Evolutionary conservation across 2,113 vertebrate genomes (phyloP), one percentile per base, ranked within the genome.

Genomic region (Tenebrosternarchus preto): DNA sequence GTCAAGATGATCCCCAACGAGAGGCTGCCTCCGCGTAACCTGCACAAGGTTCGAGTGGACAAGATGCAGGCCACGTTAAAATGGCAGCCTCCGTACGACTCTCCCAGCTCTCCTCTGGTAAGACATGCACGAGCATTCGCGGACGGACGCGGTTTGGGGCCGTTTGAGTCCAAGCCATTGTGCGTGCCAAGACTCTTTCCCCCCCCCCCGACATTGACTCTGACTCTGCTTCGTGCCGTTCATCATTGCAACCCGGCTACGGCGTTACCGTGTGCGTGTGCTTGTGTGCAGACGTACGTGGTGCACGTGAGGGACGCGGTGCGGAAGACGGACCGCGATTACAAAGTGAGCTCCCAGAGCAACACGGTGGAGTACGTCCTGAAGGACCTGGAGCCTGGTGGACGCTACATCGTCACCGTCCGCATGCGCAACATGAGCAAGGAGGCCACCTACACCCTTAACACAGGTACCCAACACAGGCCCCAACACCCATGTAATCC

Each of bases 391-490:
- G 96, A 99, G 71, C 95, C 97, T 0, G 96, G 95, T 3, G 97
- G 97, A 24, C 95, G 94, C 20, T 99, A 98, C 90, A 95, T 95
- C 0, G 64, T 98, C 77, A 89, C 94, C 0, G 93, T 98, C 64
- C 95, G 97, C 0, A 95, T 99, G 76, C 93, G 94, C 72, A 99
- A 99, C 88, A 98, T 98, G 97, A 98, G 95, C 94, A 98, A 98
- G 84, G 97, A 99, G 69, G 90, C 95, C 89, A 96, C 92, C 78
- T 85, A 95, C 84, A 95, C 94, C n/a, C 91, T 99, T n/a, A 96
- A 85, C 91, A 95, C 97, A 90, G 96, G 84, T 85, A 81, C 6
- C 12, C 16, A 39, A 77, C 46, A 77, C 60, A 50, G 39, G 39
- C 39, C 39, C 43, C 73, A 19, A 22, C 33, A 50, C 5, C 9